phyloP scores from a whole-genome alignment of 2,888 invertebrate genomes.

The Eucera pruinosa region DNA sequence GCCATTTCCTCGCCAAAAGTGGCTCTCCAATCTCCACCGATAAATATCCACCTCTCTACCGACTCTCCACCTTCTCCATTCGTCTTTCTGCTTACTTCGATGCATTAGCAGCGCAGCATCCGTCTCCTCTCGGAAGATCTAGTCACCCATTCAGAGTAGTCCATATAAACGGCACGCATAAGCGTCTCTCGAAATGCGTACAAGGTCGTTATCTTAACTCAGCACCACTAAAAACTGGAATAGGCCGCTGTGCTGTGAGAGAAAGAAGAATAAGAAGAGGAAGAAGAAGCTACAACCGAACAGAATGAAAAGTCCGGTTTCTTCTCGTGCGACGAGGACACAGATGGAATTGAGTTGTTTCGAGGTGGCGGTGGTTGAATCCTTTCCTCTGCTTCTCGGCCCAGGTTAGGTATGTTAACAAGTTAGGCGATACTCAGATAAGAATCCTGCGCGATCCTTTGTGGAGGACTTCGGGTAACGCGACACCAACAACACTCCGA shows the following conservation, averaged over 20 bases:
- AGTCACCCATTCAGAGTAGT: constrained; percentile 56
- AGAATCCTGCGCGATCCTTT: constrained; percentile 82
- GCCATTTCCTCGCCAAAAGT: constrained; percentile 63
- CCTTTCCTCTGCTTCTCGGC: constrained; percentile 71
- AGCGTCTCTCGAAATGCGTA: constrained; percentile 72
- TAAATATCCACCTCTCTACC: constrained; percentile 74
- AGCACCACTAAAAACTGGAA: constrained; percentile 70
- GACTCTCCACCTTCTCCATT: constrained; percentile 57
- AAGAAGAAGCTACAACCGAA: constrained; percentile 14
- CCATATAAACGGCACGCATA: constrained; percentile 69
- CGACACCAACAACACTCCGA: constrained; percentile 81
- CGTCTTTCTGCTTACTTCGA: constrained; percentile 68
- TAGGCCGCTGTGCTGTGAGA: constrained; percentile 33
- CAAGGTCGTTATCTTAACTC: constrained; percentile 78
- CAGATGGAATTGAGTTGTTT: constrained; percentile 76
- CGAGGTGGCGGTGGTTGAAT: constrained; percentile 74
- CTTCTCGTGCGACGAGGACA: constrained; percentile 41
- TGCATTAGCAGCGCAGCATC: constrained; percentile 78
- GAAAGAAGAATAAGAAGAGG: neutral
- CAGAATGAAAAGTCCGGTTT: constrained; percentile 36
- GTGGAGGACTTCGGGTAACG: constrained; percentile 81
- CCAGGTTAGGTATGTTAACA: constrained; percentile 83
- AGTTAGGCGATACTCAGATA: constrained; percentile 83
- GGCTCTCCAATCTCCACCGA: constrained; percentile 53
- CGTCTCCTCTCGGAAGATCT: constrained; percentile 71